Evolutionary conservation across 2,797 vertebrate genomes (phyloP).

Genomic region (Urophycis tenuis): DNA sequence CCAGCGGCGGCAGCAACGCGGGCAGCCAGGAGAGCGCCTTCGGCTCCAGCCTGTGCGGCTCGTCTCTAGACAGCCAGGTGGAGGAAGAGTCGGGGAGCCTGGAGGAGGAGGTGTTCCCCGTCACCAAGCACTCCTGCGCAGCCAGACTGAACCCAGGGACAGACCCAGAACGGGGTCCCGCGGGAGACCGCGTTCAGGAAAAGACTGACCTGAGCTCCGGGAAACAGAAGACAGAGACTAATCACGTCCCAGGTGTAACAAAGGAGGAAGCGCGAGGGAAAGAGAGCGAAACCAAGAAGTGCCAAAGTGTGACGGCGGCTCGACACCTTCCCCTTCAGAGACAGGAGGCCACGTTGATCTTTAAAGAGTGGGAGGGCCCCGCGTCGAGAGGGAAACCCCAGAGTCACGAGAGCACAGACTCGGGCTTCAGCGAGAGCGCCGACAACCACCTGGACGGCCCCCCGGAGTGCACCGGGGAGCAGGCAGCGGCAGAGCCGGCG

Average conservation of each 20-base stretch:
- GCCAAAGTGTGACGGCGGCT: slow-evolving; percentile 28
- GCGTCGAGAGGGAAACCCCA: slow-evolving; percentile 63
- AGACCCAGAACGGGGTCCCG: slow-evolving; percentile 9
- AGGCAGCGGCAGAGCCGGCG: slow-evolving; percentile 33
- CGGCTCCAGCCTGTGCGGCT: slow-evolving; percentile 43
- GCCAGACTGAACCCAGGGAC: slow-evolving; percentile 2
- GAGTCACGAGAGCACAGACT: slow-evolving; percentile 88
- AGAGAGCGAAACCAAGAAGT: slow-evolving; percentile 19
- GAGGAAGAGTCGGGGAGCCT: slow-evolving; percentile 38
- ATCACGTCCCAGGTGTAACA: slow-evolving; percentile 27
- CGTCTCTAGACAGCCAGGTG: slow-evolving; percentile 51
- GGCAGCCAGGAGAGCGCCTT: slow-evolving; percentile 65
- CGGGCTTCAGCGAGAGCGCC: slow-evolving; percentile 86
- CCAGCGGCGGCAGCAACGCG: slow-evolving; percentile 38
- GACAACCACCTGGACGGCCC: slow-evolving; percentile 79
- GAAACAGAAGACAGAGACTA: slow-evolving; percentile 23
- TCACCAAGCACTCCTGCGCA: not conserved
- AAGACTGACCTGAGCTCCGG: slow-evolving; percentile 34
- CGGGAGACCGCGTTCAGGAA: slow-evolving; percentile 32
- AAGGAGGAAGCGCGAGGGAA: slow-evolving; percentile 4
- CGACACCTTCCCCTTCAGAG: slow-evolving; percentile 74
- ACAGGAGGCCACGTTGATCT: slow-evolving; percentile 75
- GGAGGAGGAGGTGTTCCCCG: slow-evolving; percentile 36
- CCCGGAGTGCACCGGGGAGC: slow-evolving; percentile 53
- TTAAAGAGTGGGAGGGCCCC: slow-evolving; percentile 75